phyloP scores from a whole-genome alignment of 2,888 invertebrate genomes.

The Athetis lepigone region DNA sequence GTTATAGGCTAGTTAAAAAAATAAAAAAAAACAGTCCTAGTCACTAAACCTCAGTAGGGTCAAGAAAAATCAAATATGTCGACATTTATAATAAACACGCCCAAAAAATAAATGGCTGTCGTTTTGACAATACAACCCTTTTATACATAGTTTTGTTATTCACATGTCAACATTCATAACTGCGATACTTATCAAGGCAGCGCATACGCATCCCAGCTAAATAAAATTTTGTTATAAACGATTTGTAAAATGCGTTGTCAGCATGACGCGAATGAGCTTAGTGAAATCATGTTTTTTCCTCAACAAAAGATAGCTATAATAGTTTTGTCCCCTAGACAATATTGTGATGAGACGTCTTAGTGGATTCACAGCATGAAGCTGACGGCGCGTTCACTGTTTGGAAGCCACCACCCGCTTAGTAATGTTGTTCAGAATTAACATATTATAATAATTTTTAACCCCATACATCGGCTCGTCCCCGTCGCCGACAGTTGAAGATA shows the following conservation, averaged over 20 bases:
- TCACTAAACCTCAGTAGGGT: constrained; percentile 12
- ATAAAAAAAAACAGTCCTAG: constrained; percentile 6
- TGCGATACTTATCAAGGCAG: constrained; percentile 81
- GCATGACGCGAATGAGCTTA: constrained; percentile 84
- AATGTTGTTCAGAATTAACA: constrained; percentile 79
- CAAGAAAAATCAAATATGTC: constrained; percentile 8
- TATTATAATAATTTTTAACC: constrained; percentile 84
- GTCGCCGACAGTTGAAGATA: constrained; percentile 68
- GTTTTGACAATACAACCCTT: constrained; percentile 81
- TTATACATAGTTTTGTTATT: constrained; percentile 69
- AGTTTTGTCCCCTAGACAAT: constrained; percentile 82
- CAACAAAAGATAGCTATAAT: constrained; percentile 77
- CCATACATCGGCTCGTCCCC: constrained; percentile 73
- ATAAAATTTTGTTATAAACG: constrained; percentile 86
- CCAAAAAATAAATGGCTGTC: constrained; percentile 77
- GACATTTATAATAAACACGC: constrained; percentile 70
- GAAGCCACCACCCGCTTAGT: constrained; percentile 82
- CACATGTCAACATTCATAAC: constrained; percentile 83
- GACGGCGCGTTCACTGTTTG: constrained; percentile 81
- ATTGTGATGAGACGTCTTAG: constrained; percentile 85
- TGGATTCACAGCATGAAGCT: constrained; percentile 83
- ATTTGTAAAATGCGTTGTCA: constrained; percentile 88
- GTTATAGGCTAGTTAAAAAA: too few species aligned
- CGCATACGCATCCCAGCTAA: constrained; percentile 75
- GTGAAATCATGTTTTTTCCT: constrained; percentile 77